A percentile compares a stretch with the other conserved stretches of the same genome.
Evolutionary conservation across 2,888 invertebrate species (phyloP).

Genomic region (Periphyllus acericola): DNA sequence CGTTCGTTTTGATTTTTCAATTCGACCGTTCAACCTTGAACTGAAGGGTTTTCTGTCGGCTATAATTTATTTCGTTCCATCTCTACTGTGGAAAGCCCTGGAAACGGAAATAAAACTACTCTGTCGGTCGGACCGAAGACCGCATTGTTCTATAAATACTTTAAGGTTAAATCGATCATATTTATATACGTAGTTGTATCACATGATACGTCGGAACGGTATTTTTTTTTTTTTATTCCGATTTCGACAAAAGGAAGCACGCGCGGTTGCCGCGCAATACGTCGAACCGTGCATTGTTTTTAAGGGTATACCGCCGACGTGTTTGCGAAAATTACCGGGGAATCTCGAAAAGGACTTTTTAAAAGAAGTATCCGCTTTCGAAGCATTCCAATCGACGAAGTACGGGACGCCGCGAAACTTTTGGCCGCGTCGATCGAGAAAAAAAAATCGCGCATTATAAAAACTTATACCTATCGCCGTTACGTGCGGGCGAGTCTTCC

Average conservation of each 20-base stretch:
- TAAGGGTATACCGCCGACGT: neutral
- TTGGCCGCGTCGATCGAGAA: neutral
- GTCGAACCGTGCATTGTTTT: neutral
- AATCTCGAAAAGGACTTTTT: too few relatives aligned
- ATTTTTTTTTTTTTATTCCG: neutral
- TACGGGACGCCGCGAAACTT: neutral
- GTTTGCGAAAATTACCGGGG: neutral
- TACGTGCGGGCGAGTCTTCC: too few relatives aligned
- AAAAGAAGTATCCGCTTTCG: neutral
- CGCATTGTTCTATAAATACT: constrained; percentile 7
- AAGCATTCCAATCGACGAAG: neutral
- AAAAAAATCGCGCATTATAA: neutral
- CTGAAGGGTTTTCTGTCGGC: constrained; percentile 23
- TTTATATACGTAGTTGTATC: neutral
- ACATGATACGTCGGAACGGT: neutral
- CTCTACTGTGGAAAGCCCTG: constrained; percentile 25
- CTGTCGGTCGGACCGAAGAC: neutral
- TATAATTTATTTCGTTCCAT: constrained; percentile 44
- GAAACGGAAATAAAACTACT: constrained; percentile 43
- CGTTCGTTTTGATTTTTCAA: constrained; percentile 41
- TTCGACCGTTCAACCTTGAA: constrained; percentile 31
- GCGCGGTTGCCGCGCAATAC: neutral
- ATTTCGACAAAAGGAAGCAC: neutral
- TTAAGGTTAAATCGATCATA: neutral
- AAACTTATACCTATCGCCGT: neutral